Base-by-base conservation (phyloP, 2,888 invertebrate genomes). In the Drosophila diplacantha region DNA sequence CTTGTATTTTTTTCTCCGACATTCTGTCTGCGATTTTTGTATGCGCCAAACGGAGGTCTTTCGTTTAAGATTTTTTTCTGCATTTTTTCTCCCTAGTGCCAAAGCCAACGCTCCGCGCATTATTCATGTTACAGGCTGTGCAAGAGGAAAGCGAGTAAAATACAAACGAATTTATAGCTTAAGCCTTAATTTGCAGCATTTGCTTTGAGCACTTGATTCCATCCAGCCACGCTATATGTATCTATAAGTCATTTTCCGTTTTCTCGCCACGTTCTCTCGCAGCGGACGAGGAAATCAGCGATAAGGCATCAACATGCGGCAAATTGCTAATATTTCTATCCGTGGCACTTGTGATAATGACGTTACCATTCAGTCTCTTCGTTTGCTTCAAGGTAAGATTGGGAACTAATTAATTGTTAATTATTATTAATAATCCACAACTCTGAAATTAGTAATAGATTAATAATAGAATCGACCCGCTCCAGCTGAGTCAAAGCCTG, bases 331-430 rank as follows among this genome's bases (percentile, higher is more conserved):
- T 95, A 41, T 90, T 91, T 20, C 88, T 97, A 32, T 95, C 97
- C 8, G 96, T 96, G 93, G 86, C 94, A 5, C 86, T 97, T 34
- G 95, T 97, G 34, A 87, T 93, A 20, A 74, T 95, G 35, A 97
- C 97, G 1, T 93, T 97, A 92, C 97, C 97, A 0, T 95, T 98
- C 83, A 97, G 97, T 0, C 91, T 98, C 6, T 93, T 96, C 87
- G 91, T 97, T 59, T 97, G 96, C 87, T 96, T 97, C 87, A 97
- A 97, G 94, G 97, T 96, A 90, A 91, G 90, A 12, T 9, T 51
- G 7, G 2, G 2, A 24, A 9, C n/a, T 51, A n/a, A 14, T 26
- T 34, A 6, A 11, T 22, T 24, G 3, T 38, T 38, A 38, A 38
- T 38, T 38, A 38, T 6, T 14, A 14, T 14, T 14, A 18, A 12